phyloP scores from a whole-genome alignment of 1,140 invertebrate genomes.

The Drosophila melanogaster region DNA sequence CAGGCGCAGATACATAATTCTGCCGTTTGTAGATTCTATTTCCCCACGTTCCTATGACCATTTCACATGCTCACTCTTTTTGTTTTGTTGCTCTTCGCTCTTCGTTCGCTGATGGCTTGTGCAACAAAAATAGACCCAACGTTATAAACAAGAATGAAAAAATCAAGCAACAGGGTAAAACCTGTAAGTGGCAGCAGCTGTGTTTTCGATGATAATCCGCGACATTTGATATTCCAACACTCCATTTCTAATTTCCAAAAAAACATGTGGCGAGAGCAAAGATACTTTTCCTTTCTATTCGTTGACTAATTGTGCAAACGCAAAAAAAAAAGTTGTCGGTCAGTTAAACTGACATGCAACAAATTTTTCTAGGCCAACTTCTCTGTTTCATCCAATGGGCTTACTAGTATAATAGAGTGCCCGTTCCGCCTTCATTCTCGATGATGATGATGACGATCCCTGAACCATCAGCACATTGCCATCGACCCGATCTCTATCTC shows the following conservation, averaged over 20 bases:
- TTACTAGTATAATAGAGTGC: conserved; percentile 10
- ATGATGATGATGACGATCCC: conserved; percentile 1
- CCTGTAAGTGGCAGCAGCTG: not conserved
- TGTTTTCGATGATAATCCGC: not conserved
- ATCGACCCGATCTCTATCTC: conserved; percentile 25
- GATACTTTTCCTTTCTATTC: too few relatives aligned
- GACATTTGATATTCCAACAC: conserved; percentile 7
- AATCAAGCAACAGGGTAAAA: not conserved
- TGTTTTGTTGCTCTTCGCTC: conserved; percentile 19
- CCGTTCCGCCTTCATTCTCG: conserved; percentile 4
- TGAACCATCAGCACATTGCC: conserved; percentile 31
- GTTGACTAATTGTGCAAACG: too few relatives aligned
- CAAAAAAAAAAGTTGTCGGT: too few relatives aligned
- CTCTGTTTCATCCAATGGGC: not conserved
- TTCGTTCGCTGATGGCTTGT: conserved; percentile 10
- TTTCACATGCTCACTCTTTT: conserved; percentile 25
- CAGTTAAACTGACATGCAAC: too few relatives aligned
- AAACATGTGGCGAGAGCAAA: not conserved
- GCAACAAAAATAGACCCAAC: conserved; percentile 33
- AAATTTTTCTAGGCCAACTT: too few relatives aligned
- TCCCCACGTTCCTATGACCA: conserved; percentile 12
- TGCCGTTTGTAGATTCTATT: conserved; percentile 19
- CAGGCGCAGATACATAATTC: conserved; percentile 45
- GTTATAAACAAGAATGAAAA: conserved; percentile 35
- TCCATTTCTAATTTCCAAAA: not conserved